Base-by-base conservation (phyloP, 2,113 vertebrate species). In the Tringa solitaria region DNA sequence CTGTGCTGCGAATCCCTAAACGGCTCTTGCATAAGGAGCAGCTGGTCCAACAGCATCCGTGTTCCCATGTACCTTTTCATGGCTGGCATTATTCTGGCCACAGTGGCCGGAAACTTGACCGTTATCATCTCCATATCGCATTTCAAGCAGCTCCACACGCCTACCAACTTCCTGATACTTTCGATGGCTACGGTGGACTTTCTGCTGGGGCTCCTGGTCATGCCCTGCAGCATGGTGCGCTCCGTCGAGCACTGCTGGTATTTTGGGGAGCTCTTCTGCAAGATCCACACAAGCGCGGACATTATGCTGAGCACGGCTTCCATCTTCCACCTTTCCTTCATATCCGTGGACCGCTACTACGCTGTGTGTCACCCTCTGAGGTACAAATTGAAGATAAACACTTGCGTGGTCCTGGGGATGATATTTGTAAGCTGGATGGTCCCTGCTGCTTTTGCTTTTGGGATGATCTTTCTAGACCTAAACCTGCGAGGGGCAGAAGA, bases 211-310 rank as follows among this genome's bases (percentile, higher is more conserved):
- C 95, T 94, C 43, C 43, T 99, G 78, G 45, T 99, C 88, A 99
- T 99, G 98, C 98, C 99, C 26, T 98, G 98, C 48, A 99, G 98
- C 74, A 98, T 98, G 98, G 97, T 98, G 64, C 98, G 98, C 60
- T 98, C 98, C 6, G 95, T 98, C 50, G 98, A 99, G 70, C 95
- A 97, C n/a, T 98, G 98, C 74, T 99, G 98, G 98, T 98, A 98
- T 89, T 99, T 99, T 70, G 98, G 98, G 26, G 93, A 98, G 13
- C 27, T 97, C 59, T 98, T 99, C 90, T 99, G 98, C 96, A 98
- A 98, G 95, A 93, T 99, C 75, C 98, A 99, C 68, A 98, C 97
- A 0, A 98, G 98, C 74, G 89, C 6, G 0, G 98, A 99, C 43
- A 97, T 98, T n/a, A 98, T 98, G 95, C 85, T 99, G 63, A 98